These are phyloP conservation scores for Scaptomyza graminum DNA, from an alignment of 1,140 invertebrate species.

Conservation along the genomic window DNA sequence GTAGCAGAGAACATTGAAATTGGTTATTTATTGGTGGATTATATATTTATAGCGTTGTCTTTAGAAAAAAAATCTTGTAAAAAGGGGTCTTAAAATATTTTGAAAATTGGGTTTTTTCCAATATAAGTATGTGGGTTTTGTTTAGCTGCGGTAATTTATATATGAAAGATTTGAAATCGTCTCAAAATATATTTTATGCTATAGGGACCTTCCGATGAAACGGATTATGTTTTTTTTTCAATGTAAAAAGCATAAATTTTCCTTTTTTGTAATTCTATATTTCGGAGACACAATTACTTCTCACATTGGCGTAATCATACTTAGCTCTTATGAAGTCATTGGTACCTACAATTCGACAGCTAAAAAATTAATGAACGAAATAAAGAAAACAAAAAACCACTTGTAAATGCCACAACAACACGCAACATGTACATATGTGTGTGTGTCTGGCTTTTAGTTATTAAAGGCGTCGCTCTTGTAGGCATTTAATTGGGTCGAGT, in stretches of 20 bases:
- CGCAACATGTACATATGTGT: slow-evolving; percentile 6
- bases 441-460: slow-evolving; percentile 33
- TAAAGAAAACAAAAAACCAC: slow-evolving; percentile 12
- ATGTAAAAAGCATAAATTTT: no score
- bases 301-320: slow-evolving; percentile 15
- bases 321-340: slow-evolving; percentile 42
- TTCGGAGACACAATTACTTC: neutral
- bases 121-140: no score
- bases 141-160: no score
- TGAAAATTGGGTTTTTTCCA: no score
- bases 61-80: no score
- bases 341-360: slow-evolving; percentile 19
- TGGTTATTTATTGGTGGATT: neutral
- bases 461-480: slow-evolving; percentile 36
- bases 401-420: slow-evolving; percentile 39
- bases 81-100: no score
- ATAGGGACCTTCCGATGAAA: no score
- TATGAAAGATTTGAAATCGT: no score
- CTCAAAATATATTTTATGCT: no score
- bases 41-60: neutral
- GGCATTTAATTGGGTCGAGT: slow-evolving; percentile 61
- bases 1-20: neutral
- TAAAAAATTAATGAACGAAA: slow-evolving; percentile 10
- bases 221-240: no score
- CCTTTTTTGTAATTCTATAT: neutral